Percentiles rank a stretch among this genome's conserved stretches.
Evolutionary conservation across 2,113 vertebrate species (phyloP).

Genomic region (Myrmophylax atrothorax): DNA sequence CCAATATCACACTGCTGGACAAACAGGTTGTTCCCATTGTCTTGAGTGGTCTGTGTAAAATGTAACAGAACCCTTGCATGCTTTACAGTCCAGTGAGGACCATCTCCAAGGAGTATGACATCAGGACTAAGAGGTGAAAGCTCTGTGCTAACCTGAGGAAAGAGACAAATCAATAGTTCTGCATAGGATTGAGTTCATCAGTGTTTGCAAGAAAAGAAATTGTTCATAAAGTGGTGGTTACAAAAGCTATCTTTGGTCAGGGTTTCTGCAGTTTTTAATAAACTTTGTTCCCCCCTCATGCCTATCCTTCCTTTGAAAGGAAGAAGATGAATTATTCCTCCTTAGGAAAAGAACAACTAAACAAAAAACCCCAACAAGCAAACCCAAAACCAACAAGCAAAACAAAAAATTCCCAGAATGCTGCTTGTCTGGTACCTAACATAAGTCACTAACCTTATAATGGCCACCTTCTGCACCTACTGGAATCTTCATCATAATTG

Average conservation of each 20-base stretch:
- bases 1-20: not conserved
- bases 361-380: not conserved
- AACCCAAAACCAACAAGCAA: not conserved
- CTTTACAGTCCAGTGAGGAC: not conserved
- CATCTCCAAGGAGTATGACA: not conserved
- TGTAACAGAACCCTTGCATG: not conserved
- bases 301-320: not conserved
- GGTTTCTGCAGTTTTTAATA: not conserved
- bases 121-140: not conserved
- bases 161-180: not conserved
- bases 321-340: not conserved
- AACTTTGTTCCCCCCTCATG: not conserved
- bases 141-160: not conserved
- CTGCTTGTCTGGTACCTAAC: not conserved
- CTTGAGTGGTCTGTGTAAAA: not conserved
- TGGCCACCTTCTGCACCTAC: conserved; percentile 80
- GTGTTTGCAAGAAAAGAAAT: not conserved
- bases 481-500: conserved; percentile 74
- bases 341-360: not conserved
- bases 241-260: not conserved
- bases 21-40: not conserved
- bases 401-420: too few species aligned
- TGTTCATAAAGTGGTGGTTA: not conserved
- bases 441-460: conserved; percentile 75
- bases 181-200: not conserved